Conservation (phyloP, 2,797 vertebrate genomes). For the Lepilemur septentrionalis region DNA sequence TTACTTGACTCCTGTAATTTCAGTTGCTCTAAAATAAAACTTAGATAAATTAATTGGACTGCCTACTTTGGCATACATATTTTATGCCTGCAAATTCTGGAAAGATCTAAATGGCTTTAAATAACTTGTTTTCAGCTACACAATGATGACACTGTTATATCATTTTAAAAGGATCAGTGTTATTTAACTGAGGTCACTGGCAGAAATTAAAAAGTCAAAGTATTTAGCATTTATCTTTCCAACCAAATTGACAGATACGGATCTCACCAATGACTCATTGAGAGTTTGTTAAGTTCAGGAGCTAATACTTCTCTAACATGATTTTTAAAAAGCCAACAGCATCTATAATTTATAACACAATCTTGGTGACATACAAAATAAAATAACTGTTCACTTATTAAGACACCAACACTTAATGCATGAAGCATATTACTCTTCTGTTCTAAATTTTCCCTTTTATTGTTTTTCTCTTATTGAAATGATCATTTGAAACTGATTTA, state of each 20-base stretch:
- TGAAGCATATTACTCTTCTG: not conserved
- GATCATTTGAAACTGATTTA: not conserved
- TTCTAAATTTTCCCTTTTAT: not conserved
- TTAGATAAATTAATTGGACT: conserved; percentile 54
- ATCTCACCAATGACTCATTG: not conserved
- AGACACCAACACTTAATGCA: not conserved
- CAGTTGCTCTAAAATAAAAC: conserved; percentile 78
- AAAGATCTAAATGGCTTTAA: not conserved
- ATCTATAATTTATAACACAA: not conserved
- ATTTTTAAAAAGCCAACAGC: not conserved
- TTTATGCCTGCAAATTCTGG: not conserved
- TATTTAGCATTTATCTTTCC: not conserved
- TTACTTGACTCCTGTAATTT: conserved; percentile 57
- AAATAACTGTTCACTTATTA: not conserved
- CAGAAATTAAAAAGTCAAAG: not conserved
- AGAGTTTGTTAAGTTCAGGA: conserved; percentile 45
- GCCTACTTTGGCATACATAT: not conserved
- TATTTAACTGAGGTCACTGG: not conserved
- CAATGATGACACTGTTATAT: not conserved
- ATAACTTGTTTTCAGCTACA: not conserved
- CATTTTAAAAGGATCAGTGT: not conserved
- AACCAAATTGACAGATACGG: not conserved
- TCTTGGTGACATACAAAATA: not conserved
- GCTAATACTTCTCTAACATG: not conserved
- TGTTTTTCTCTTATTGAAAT: not conserved